Base-by-base conservation (phyloP, 2,113 vertebrate species). In the Morphnarchus princeps region DNA sequence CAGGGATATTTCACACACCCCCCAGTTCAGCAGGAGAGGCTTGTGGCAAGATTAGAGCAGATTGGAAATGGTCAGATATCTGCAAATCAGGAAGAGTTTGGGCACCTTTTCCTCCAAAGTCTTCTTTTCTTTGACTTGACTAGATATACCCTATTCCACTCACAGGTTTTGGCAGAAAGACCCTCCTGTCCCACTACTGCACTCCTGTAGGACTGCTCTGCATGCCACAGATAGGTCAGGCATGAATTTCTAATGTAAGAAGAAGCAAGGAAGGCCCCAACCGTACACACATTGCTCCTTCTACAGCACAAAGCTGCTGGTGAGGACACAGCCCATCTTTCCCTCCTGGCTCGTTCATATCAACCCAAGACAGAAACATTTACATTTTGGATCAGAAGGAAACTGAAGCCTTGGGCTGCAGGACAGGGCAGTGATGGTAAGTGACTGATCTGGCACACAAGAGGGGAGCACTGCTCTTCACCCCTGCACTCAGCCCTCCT, bases 1-100 rank as follows among this genome's bases (percentile, higher is more conserved):
- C 78, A 80, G 89, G 89, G 82, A 91, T 95, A 82, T 94, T 96
- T 95, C 94, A 93, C 91, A 95, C 93, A 76, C 63, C 7, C 70
- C 83, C 52, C 16, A 21, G 47, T 87, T 89, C 77, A 84, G 67
- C 86, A 65, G n/a, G 40, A 90, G 71, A 78, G 61, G 70, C 80
- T 81, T 63, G 52, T 82, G 80, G 86, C 66, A 89, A 89, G 78
- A 89, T 87, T 82, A 93, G 95, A 89, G 63, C 83, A 90, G 77
- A 91, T 4, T 58, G 18, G 54, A 50, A 94, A 89, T 20, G 42
- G 54, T 77, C 47, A 94, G 57, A 82, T 3, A 1, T 69, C 66
- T 73, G 71, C 58, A 87, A 84, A 76, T 25, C 50, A 57, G 72
- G 40, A 95, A 62, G 77, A 93, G 45, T 50, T 88, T 61, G 62